Base-by-base conservation (phyloP, 1,140 invertebrate species). In the Idris sp. region DNA sequence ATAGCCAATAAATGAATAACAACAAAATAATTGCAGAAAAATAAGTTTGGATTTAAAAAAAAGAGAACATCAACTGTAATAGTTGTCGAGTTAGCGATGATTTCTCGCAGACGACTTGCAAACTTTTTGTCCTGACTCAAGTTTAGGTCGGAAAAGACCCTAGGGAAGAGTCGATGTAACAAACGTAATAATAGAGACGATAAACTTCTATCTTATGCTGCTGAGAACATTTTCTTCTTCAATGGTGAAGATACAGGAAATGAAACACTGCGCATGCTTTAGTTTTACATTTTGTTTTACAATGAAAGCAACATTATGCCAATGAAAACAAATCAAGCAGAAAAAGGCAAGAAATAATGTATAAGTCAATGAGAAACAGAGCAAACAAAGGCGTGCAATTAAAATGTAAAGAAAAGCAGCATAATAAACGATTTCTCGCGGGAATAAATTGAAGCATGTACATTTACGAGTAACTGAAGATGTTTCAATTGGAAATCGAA, bases 181-280 rank as follows among this genome's bases (percentile, higher is more conserved):
- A 67, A 67, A 65, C 14, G 61, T 74, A 61, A 74, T 74, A 74
- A 58, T 40, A 16, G 59, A 65, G 38, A 59, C 51, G 51, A 38
- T 64, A 48, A 59, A 62, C 33, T 69, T 64, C 46, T 46, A 53
- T 40, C 33, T 59, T 35, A 18, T 49, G 40, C 46, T 74, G 31
- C 46, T 38, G 30, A 43, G 51, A 26, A 43, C 51, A 40, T 56
- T 62, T 46, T 51, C 43, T 62, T 44, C 22, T 48, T 25, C n/a
- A 4, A 51, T 19, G 41, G 19, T n/a, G 43, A 56, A 44, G 36
- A 62, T 9, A 0, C 11, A 15, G 44, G 56, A 13, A 4, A 25
- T 2, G 36, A 30, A n/a, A 36, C 25, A 10, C 22, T 11, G 5
- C 36, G 18, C 18, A 22, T 49, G 46, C 38, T 54, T 64, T 61